These are phyloP conservation scores for Delphinus delphis DNA, from an alignment of 2,113 vertebrate genomes.

Conservation along the genomic window DNA sequence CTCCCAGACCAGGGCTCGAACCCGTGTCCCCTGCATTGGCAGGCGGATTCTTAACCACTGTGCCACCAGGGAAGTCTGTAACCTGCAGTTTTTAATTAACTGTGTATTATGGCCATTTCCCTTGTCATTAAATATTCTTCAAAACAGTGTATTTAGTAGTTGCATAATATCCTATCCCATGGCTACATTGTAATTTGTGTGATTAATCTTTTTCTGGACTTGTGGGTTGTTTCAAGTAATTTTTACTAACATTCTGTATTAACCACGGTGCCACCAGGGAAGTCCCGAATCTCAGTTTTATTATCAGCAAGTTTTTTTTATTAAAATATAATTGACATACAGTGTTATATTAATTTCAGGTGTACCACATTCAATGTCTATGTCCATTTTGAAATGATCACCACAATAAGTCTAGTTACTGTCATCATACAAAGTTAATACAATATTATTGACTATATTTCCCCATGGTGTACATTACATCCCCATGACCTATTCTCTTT, in stretches of 20 bases:
- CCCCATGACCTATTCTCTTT: too few relatives aligned
- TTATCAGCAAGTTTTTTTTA: not conserved
- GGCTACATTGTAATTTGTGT: not conserved
- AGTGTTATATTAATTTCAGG: not conserved
- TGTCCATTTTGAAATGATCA: too few relatives aligned
- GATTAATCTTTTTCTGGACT: conserved; percentile 6
- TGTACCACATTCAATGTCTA: not conserved
- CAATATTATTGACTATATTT: too few relatives aligned
- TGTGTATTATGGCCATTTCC: not conserved
- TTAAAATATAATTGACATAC: not conserved
- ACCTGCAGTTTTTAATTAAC: conserved; percentile 13
- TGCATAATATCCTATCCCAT: not conserved
- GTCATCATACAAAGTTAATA: too few relatives aligned
- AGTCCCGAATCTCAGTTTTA: not conserved
- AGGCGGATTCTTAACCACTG: too few relatives aligned
- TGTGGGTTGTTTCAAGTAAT: not conserved
- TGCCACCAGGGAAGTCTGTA: not conserved
- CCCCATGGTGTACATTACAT: too few relatives aligned
- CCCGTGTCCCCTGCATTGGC: too few relatives aligned
- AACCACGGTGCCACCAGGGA: not conserved
- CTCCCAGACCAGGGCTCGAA: too few relatives aligned
- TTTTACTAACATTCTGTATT: not conserved
- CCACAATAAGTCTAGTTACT: too few relatives aligned
- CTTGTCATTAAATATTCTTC: not conserved
- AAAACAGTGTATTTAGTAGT: not conserved